Percentiles rank a stretch among this genome's conserved stretches.
phyloP scores from a whole-genome alignment of 2,797 vertebrate species.

The Momotus momota region DNA sequence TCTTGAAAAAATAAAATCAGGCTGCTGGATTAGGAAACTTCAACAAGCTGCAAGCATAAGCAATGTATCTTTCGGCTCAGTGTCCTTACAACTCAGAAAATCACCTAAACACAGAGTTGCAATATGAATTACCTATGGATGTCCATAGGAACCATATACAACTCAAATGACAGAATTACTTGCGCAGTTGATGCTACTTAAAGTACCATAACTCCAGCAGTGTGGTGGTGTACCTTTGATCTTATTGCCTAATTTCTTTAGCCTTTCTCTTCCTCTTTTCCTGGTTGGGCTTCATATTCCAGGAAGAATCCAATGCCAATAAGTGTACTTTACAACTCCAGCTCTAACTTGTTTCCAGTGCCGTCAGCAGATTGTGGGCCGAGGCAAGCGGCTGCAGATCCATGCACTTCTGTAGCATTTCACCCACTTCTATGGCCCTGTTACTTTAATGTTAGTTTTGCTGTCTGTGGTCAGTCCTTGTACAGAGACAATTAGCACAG shows the following conservation, averaged over 20 bases:
- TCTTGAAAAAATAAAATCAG: background rate
- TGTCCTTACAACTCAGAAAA: background rate
- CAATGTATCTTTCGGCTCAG: background rate
- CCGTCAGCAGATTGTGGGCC: background rate
- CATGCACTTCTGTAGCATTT: background rate
- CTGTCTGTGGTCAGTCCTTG: slow-evolving; percentile 23
- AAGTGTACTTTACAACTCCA: background rate
- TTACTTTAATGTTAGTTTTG: background rate
- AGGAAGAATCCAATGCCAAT: background rate
- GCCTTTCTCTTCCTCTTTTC: background rate
- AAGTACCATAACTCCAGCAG: background rate
- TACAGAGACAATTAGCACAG: slow-evolving; percentile 38
- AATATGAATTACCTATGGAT: background rate
- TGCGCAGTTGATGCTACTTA: background rate
- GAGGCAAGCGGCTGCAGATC: background rate
- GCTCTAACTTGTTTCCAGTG: background rate
- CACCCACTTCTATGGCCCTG: background rate
- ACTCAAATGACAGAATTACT: background rate
- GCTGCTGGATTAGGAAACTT: background rate
- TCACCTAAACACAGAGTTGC: background rate
- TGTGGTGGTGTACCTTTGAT: background rate
- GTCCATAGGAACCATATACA: background rate
- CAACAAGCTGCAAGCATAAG: background rate
- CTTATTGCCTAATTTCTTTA: background rate
- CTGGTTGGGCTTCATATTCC: background rate